phyloP scores from a whole-genome alignment of 2,113 vertebrate species.

The Phyllostomus discolor region DNA sequence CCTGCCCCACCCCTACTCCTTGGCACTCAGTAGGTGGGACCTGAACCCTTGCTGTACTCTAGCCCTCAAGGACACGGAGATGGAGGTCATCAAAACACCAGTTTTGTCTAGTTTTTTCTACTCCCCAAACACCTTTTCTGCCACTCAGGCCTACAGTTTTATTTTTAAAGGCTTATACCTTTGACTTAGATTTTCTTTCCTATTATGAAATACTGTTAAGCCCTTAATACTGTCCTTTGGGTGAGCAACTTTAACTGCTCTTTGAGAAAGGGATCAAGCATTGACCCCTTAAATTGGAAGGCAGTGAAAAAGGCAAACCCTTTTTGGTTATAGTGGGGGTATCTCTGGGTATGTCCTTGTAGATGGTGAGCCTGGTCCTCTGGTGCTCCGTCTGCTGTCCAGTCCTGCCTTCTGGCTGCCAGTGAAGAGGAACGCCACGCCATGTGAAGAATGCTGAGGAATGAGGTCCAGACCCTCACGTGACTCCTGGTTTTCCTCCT shows the following conservation, averaged over 20 bases:
- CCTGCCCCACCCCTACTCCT: neutral
- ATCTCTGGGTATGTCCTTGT: neutral
- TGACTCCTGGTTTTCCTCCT: conserved; percentile 13
- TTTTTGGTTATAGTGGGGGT: neutral
- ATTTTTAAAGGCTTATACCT: neutral
- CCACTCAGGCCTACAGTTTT: neutral
- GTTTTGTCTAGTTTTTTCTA: neutral
- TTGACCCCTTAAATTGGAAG: neutral
- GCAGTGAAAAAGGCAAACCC: neutral
- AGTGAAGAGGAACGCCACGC: neutral
- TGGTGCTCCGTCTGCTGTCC: neutral
- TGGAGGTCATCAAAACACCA: neutral
- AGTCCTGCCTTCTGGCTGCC: neutral
- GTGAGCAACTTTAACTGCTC: neutral
- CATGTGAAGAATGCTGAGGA: neutral
- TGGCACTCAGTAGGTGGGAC: neutral
- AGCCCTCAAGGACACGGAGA: neutral
- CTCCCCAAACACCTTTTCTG: neutral
- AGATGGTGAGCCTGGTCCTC: neutral
- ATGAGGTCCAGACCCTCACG: neutral
- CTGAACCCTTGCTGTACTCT: neutral
- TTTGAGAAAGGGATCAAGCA: neutral
- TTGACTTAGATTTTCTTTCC: neutral
- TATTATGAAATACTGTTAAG: neutral
- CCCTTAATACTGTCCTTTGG: neutral